Evolutionary conservation across 2,797 vertebrate genomes (phyloP).

Genomic region (Acanthurus leucopareius): DNA sequence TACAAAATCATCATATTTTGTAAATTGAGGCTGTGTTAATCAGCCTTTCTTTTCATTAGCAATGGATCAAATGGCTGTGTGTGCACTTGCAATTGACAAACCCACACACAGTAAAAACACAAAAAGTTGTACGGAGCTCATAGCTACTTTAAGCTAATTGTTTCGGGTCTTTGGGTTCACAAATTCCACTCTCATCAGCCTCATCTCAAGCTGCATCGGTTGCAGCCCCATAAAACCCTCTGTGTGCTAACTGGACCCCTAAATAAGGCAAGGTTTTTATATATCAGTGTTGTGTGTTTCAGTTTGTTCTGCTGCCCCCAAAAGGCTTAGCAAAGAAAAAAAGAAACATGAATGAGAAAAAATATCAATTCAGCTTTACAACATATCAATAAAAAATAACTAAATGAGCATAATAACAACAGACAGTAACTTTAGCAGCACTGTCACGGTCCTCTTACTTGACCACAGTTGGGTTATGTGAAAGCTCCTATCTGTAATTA

Average conservation of each 20-base stretch:
- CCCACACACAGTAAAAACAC: neutral
- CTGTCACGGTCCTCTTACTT: neutral
- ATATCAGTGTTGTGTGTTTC: neutral
- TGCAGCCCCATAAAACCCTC: neutral
- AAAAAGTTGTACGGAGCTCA: neutral
- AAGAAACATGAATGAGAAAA: too few species aligned
- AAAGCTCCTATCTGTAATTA: conserved; percentile 6
- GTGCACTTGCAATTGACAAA: neutral
- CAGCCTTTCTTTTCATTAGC: neutral
- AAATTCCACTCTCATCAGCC: neutral
- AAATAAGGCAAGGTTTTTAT: neutral
- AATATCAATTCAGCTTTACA: neutral
- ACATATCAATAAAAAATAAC: neutral
- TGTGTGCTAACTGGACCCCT: neutral
- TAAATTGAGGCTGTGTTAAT: neutral
- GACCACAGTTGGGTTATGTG: conserved; percentile 7
- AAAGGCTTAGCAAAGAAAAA: neutral
- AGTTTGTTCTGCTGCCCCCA: neutral
- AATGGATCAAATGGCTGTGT: neutral
- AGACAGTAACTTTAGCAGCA: neutral
- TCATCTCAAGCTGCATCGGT: neutral
- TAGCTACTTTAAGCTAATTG: neutral
- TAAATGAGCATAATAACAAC: neutral
- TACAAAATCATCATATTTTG: neutral
- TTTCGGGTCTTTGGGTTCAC: too few species aligned